Evolutionary conservation across 2,888 invertebrate genomes (phyloP), one percentile per base, ranked within the genome.

Genomic region (Andrena praecox): DNA sequence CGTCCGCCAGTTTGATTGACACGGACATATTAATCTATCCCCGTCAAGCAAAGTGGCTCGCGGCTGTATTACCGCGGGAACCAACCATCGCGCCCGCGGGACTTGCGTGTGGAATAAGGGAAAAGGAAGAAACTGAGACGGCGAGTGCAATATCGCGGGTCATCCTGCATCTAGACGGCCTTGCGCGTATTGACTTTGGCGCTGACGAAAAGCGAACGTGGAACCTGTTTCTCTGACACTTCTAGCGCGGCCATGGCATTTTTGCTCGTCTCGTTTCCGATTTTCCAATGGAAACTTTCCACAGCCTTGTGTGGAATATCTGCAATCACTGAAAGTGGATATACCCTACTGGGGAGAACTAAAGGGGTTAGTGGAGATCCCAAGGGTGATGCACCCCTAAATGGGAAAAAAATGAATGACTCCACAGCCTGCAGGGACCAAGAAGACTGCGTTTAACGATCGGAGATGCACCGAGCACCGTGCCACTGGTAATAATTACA

Each of bases 401-500:
- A 16, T 59, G 56, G 27, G 16, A 73, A 42, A 54, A 72, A 76
- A 81, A 86, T 77, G 80, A 86, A 86, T 82, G 80, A 86, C 78
- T 60, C 31, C 29, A 10, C 35, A 66, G 75, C 68, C 62, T 73
- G 52, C 60, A 27, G 77, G 52, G 73, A 64, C 27, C 62, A 56
- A 62, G 63, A 63, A 76, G 63, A 24, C 68, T 60, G 72, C 64
- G 52, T 80, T 85, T 80, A 82, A 62, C 62, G 63, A 52, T 66
- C 52, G 12, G 78, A 33, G 66, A 56, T 73, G 71, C 74, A 85
- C 82, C 68, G 70, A 80, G 78, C 74, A 73, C 50, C 80, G 83
- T 70, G 88, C 84, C 88, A 85, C 79, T 60, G 85, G 87, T 88
- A 82, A 85, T 85, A 87, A 81, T 85, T 87, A 81, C 81, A 72